These are phyloP conservation scores for Carollia perspicillata DNA, from an alignment of 2,113 vertebrate genomes.

Conservation along the genomic window DNA sequence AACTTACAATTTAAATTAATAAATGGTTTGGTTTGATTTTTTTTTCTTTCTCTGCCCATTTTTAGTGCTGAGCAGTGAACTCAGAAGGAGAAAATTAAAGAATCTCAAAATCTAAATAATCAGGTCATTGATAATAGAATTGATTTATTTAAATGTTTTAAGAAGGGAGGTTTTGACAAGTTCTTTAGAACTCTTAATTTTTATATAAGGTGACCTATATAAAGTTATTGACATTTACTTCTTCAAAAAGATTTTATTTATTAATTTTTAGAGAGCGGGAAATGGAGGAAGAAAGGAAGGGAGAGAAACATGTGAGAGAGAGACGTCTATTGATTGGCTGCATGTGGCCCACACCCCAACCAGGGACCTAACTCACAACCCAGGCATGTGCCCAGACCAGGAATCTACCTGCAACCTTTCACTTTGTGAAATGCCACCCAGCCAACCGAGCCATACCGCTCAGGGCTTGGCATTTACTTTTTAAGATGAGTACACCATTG, in stretches of 20 bases:
- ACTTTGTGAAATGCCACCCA: too few species aligned
- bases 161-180: background rate
- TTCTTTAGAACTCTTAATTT: conserved; percentile 9
- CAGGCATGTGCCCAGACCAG: too few species aligned
- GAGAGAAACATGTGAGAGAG: too few species aligned
- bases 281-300: too few species aligned
- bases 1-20: background rate
- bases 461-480: background rate
- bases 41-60: conserved; percentile 1
- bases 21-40: conserved; percentile 9
- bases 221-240: conserved; percentile 43
- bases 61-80: conserved; percentile 32
- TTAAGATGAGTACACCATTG: conserved; percentile 7
- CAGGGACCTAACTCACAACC: too few species aligned
- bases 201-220: conserved; percentile 2
- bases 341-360: too few species aligned
- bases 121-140: conserved; percentile 1
- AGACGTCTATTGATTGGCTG: too few species aligned
- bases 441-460: too few species aligned
- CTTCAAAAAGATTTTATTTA: background rate
- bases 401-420: too few species aligned
- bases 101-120: conserved; percentile 18
- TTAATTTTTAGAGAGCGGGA: too few species aligned
- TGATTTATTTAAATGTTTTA: background rate
- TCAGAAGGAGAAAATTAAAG: conserved; percentile 15